A percentile compares a stretch with the other conserved stretches of the same genome.
phyloP scores from a whole-genome alignment of 30 jellyfish, hydroid and myxozoan species.

The Clytia hemisphaerica region DNA sequence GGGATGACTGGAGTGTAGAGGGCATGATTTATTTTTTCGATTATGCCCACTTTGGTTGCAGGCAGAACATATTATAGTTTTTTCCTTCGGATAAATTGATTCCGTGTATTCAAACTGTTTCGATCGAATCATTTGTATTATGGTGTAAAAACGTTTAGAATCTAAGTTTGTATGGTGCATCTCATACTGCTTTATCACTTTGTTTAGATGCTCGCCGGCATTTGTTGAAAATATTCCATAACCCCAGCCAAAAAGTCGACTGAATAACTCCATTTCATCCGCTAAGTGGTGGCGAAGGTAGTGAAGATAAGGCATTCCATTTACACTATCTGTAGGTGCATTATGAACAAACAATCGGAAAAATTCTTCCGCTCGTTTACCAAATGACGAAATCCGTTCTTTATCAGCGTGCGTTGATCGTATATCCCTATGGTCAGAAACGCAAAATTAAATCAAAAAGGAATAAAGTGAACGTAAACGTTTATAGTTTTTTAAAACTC shows the following conservation, averaged over 20 bases:
- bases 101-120: not conserved
- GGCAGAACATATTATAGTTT: not conserved
- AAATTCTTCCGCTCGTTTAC: not conserved
- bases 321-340: not conserved
- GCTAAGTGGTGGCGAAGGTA: not conserved
- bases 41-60: slow-evolving; percentile 1
- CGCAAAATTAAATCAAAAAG: no score
- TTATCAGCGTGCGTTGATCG: not conserved
- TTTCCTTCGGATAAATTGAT: not conserved
- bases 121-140: not conserved
- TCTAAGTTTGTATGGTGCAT: not conserved
- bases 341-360: not conserved
- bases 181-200: not conserved
- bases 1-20: not conserved
- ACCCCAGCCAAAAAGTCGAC: not conserved
- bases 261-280: not conserved
- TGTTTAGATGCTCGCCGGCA: not conserved
- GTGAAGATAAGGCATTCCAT: not conserved
- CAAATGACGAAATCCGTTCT: not conserved
- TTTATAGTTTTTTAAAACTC: no score
- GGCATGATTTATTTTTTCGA: not conserved
- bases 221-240: not conserved
- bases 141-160: not conserved
- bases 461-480: no score
- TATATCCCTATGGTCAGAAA: no score